Base-by-base conservation (phyloP, 2,888 invertebrate genomes). In the Polymixis flavicincta region DNA sequence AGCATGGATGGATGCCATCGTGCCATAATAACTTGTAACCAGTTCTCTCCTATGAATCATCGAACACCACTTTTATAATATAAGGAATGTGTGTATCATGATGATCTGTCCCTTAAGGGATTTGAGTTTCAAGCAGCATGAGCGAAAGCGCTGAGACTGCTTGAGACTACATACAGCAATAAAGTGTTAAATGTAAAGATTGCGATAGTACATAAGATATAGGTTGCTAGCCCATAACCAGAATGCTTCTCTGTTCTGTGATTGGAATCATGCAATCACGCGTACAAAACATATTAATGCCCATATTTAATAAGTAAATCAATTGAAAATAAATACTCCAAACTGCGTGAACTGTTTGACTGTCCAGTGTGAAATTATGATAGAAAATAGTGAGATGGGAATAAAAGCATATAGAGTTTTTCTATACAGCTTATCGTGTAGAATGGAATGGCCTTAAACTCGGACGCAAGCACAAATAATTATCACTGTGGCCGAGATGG, bases 291-390 rank as follows among this genome's bases (percentile, higher is more conserved):
- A 92, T 76, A 92, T 94, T 92, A 92, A 93, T 93, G 92, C 95
- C 95, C 94, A 93, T 95, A 94, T 92, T 91, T 94, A 93, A 94
- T 96, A 96, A 95, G 95, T 94, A 94, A 95, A 94, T 94, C 94
- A 95, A 94, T 94, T 94, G 91, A 94, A 89, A 90, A 88, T 90
- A 91, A 90, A 91, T 73, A 83, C 77, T 92, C 89, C 93, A 91
- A 88, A 92, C 88, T 89, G 92, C 92, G 93, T 91, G 92, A 92
- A 92, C 92, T 83, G 84, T 83, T 83, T 83, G 84, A 84, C 83
- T 93, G 94, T 94, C 94, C 95, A 93, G 88, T 89, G 90, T 90
- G 91, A 91, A 92, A 91, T 92, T 91, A 86, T 90, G 79, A 84
- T 85, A 76, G 71, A 77, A 85, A 83, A 85, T 84, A 84, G 89